Percentiles rank a stretch among this genome's conserved stretches.
Evolutionary conservation across 2,888 invertebrate species (phyloP).

Genomic region (Yponomeuta sedellus): DNA sequence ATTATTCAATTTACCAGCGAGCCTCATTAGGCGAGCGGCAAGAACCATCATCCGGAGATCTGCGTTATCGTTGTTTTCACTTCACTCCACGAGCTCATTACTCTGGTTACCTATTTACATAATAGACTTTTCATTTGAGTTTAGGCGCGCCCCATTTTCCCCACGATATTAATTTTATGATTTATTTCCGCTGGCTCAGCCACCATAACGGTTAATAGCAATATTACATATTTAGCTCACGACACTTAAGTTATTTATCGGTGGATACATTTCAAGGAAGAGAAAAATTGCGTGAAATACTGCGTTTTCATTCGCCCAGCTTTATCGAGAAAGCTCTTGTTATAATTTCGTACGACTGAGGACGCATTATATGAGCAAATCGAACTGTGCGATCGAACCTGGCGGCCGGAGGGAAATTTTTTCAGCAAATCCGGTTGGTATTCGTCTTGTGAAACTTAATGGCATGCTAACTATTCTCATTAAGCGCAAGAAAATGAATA

Average conservation of each 20-base stretch:
- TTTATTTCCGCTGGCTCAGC: constrained; percentile 2
- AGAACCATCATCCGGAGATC: neutral
- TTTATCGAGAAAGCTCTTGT: too few species aligned
- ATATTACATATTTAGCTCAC: neutral
- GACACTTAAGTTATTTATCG: neutral
- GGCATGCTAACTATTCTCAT: too few species aligned
- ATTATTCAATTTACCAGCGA: neutral
- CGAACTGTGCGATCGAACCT: too few species aligned
- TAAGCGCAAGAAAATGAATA: too few species aligned
- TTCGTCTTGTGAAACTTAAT: too few species aligned
- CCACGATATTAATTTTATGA: constrained; percentile 13
- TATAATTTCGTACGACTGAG: too few species aligned
- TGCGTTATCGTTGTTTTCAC: neutral
- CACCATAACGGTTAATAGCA: neutral
- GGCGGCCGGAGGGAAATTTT: too few species aligned
- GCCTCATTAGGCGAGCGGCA: neutral
- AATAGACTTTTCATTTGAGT: constrained; percentile 14
- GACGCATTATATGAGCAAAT: too few species aligned
- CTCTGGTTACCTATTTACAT: constrained; percentile 12
- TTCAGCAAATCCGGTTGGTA: too few species aligned
- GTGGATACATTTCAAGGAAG: neutral
- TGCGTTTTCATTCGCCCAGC: neutral
- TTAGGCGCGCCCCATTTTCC: constrained; percentile 11
- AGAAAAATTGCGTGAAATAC: neutral
- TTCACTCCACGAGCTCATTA: neutral